Conservation (phyloP, 2,797 vertebrate genomes). For the Orestias chungarensis region DNA sequence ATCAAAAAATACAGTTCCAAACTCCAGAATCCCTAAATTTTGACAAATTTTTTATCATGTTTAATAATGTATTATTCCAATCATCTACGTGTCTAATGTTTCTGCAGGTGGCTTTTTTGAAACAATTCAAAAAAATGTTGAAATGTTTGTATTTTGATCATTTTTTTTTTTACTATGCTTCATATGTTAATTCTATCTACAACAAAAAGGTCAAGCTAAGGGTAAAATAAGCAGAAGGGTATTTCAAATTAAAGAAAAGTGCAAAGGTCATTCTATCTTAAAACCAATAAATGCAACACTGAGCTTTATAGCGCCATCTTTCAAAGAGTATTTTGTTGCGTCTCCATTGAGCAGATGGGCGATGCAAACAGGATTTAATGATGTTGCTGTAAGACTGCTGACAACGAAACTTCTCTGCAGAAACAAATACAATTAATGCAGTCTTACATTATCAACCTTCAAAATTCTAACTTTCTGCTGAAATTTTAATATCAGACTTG, state of each 20-base stretch:
- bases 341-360: slow-evolving; percentile 39
- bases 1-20: neutral
- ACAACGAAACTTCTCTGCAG: slow-evolving; percentile 50
- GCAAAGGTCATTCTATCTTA: neutral
- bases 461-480: slow-evolving; percentile 53
- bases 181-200: neutral
- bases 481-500: slow-evolving; percentile 50
- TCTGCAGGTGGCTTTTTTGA: neutral
- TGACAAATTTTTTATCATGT: neutral
- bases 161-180: too few species aligned
- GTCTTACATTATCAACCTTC: slow-evolving; percentile 46
- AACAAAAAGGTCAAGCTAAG: neutral
- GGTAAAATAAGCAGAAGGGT: neutral
- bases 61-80: neutral
- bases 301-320: slow-evolving; percentile 17
- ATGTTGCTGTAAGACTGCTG: slow-evolving; percentile 46
- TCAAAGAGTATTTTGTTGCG: slow-evolving; percentile 29
- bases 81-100: neutral
- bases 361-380: slow-evolving; percentile 40
- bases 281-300: neutral
- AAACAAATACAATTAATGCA: slow-evolving; percentile 55
- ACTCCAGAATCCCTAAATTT: neutral
- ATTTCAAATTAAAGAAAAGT: neutral
- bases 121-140: neutral
- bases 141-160: too few species aligned